Evolutionary conservation across 2,113 vertebrate genomes (phyloP).

Genomic region (Loxodonta africana): DNA sequence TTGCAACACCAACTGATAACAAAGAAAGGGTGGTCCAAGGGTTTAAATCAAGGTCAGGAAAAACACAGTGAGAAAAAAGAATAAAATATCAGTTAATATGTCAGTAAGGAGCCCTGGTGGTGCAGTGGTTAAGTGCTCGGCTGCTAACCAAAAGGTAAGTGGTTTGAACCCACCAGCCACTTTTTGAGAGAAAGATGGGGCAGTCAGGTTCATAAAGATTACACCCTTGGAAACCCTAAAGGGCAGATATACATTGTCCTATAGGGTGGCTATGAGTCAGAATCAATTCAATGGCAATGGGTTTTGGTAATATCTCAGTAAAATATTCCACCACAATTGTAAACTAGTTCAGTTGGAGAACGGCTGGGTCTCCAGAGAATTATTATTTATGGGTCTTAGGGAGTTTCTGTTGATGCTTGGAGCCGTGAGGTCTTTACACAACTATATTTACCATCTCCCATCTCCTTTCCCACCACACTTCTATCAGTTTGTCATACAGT

Average conservation of each 20-base stretch:
- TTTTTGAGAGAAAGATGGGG: background rate
- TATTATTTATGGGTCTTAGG: background rate
- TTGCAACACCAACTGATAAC: background rate
- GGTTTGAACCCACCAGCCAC: background rate
- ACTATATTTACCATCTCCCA: fast-evolving
- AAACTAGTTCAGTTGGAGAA: background rate
- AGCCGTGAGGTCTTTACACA: fast-evolving
- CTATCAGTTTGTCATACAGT: too few relatives aligned
- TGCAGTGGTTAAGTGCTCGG: background rate
- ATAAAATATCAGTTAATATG: background rate
- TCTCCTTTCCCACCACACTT: background rate
- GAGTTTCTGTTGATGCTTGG: background rate
- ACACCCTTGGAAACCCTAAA: background rate
- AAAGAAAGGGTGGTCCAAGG: background rate
- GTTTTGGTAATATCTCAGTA: background rate
- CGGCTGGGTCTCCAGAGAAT: too few relatives aligned
- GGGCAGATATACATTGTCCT: background rate
- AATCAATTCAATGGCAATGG: background rate
- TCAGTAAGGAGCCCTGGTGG: background rate
- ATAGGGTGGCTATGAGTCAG: background rate
- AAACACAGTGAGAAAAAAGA: background rate
- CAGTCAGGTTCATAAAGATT: too few relatives aligned
- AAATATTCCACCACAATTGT: background rate
- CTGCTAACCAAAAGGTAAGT: background rate
- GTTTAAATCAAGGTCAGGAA: background rate